Evolutionary conservation across 64 coral and sea anemone genomes (phyloP).

Genomic region (Cladopsammia gracilis): DNA sequence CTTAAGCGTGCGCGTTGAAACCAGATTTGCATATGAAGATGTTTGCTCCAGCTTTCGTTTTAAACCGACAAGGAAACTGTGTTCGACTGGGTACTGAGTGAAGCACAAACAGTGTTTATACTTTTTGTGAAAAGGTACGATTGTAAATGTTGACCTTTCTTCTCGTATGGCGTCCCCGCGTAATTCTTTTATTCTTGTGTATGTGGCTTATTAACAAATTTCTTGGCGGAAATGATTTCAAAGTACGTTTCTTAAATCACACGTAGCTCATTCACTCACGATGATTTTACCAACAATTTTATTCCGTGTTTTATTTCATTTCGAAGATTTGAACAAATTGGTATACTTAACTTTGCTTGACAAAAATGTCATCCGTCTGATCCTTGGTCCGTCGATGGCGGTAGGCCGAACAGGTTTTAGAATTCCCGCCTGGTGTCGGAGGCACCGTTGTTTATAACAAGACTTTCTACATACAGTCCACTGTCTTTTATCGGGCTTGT

Average conservation of each 20-base stretch:
- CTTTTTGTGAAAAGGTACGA: neutral
- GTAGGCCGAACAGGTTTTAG: too few relatives aligned
- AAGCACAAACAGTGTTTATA: neutral
- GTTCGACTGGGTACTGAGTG: neutral
- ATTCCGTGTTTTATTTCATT: neutral
- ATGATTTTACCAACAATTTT: neutral
- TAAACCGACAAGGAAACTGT: neutral
- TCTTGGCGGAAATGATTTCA: neutral
- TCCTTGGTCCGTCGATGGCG: too few relatives aligned
- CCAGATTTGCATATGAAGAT: slow-evolving; percentile 13
- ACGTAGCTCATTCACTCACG: neutral
- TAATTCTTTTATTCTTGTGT: neutral
- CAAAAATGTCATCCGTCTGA: too few relatives aligned
- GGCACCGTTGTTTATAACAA: too few relatives aligned
- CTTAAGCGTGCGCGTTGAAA: neutral
- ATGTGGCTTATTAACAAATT: neutral
- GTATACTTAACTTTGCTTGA: too few relatives aligned
- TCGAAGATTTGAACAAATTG: too few relatives aligned
- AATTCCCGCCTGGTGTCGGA: too few relatives aligned
- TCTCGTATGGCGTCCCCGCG: neutral
- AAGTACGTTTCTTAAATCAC: neutral
- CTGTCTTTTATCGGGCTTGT: too few relatives aligned
- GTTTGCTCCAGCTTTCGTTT: neutral
- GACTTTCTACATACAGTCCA: too few relatives aligned
- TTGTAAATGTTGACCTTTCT: slow-evolving; percentile 21